Evolutionary conservation across 2,113 vertebrate species (phyloP).

Genomic region (Halichoeres trimaculatus): DNA sequence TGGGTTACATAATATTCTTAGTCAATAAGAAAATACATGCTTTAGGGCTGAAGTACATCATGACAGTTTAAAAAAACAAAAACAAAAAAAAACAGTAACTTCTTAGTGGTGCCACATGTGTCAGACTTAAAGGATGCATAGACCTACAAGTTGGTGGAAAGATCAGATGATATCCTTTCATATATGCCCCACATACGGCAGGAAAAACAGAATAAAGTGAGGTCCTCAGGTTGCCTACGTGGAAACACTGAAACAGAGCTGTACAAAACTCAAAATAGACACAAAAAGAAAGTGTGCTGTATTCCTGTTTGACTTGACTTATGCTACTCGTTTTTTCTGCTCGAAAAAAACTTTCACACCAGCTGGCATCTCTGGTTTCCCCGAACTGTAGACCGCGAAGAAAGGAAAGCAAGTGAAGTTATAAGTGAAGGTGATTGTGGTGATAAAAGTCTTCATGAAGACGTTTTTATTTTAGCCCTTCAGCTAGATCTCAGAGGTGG

Average conservation of each 20-base stretch:
- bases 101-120: neutral
- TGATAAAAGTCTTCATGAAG: neutral
- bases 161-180: conserved; percentile 49
- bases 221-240: conserved; percentile 55
- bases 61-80: neutral
- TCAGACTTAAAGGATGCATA: neutral
- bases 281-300: conserved; percentile 20
- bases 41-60: neutral
- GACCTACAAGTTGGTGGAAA: conserved; percentile 48
- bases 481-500: neutral
- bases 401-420: conserved; percentile 41
- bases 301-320: neutral
- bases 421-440: conserved; percentile 1
- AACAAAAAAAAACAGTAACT: neutral
- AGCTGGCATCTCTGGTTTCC: conserved; percentile 34
- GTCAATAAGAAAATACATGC: neutral
- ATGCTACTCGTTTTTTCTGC: neutral
- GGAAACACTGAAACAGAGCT: conserved; percentile 41
- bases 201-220: conserved; percentile 48
- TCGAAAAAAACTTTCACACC: conserved; percentile 6
- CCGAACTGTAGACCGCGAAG: neutral
- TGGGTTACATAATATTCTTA: too few relatives aligned
- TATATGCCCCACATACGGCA: conserved; percentile 58
- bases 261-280: neutral
- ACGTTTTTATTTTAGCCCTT: neutral